Evolutionary conservation across 2,113 vertebrate genomes (phyloP).

Genomic region (Gymnorhina tibicen): DNA sequence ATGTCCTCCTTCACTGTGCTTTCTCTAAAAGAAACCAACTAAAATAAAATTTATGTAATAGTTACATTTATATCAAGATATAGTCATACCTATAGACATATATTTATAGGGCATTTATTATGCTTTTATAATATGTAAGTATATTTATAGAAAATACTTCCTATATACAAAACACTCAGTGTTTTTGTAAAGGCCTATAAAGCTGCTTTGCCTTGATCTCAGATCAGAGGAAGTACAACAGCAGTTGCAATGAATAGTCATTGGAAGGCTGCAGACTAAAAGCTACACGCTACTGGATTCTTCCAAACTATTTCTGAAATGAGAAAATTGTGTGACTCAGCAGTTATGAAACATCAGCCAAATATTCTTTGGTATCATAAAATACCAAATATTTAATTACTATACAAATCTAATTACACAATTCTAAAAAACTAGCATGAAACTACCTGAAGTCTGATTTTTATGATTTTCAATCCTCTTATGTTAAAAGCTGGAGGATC

Average conservation of each 20-base stretch:
- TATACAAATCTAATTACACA: slow-evolving; percentile 14
- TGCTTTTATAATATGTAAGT: not conserved
- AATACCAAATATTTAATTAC: not conserved
- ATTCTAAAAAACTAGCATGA: not conserved
- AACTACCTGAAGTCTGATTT: slow-evolving; percentile 25
- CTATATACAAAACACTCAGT: not conserved
- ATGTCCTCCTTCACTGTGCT: not conserved
- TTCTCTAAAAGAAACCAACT: not conserved
- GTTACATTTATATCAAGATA: not conserved
- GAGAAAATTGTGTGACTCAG: slow-evolving; percentile 17
- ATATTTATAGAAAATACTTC: not conserved
- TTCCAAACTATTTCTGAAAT: not conserved
- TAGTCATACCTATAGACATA: not conserved
- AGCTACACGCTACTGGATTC: not conserved
- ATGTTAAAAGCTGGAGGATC: slow-evolving; percentile 14
- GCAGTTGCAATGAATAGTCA: not conserved
- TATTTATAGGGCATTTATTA: not conserved
- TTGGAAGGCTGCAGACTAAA: not conserved
- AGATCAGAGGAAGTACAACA: not conserved
- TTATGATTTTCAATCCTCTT: slow-evolving; percentile 53
- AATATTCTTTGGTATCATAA: not conserved
- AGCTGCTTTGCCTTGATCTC: not conserved
- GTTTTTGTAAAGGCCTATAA: not conserved
- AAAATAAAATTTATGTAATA: not conserved
- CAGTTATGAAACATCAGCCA: not conserved